Evolutionary conservation across 2,797 vertebrate genomes (phyloP).

Genomic region (Helicolenus hilgendorfi): DNA sequence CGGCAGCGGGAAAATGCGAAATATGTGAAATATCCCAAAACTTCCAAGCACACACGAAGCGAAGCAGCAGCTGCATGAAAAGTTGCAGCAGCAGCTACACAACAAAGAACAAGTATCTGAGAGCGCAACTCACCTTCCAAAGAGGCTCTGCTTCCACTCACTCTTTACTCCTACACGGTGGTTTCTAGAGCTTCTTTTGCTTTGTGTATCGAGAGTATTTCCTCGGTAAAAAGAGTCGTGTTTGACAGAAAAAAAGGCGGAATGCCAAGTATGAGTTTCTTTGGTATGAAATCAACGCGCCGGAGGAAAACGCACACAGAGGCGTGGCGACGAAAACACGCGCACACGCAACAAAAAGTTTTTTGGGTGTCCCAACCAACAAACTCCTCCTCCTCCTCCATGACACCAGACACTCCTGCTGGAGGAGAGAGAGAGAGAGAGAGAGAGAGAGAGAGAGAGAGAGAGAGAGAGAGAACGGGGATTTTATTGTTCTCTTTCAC

Average conservation of each 20-base stretch:
- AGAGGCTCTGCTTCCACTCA: too few relatives aligned
- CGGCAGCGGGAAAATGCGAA: conserved; percentile 83
- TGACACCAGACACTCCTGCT: conserved; percentile 27
- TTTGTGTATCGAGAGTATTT: conserved; percentile 31
- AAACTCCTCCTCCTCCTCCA: conserved; percentile 79
- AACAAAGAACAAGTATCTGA: conserved; percentile 85
- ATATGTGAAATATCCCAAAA: conserved; percentile 91
- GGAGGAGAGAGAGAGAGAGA: not conserved
- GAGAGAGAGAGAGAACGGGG: not conserved
- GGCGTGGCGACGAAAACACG: conserved; percentile 86
- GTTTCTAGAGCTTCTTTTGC: not conserved
- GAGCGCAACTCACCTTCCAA: conserved; percentile 83
- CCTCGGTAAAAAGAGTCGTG: conserved; percentile 22
- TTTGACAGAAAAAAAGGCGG: conserved; percentile 86
- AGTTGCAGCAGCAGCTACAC: conserved; percentile 72
- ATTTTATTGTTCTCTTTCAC: not conserved
- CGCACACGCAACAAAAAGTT: conserved; percentile 84
- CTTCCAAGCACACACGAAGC: conserved; percentile 79
- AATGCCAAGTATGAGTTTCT: conserved; percentile 88
- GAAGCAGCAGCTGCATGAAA: conserved; percentile 76
- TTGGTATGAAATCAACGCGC: conserved; percentile 89
- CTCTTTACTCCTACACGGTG: not conserved
- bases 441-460: not conserved
- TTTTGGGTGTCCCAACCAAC: conserved; percentile 68
- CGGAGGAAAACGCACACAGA: conserved; percentile 84